Evolutionary conservation across 2,797 vertebrate species (phyloP).

Genomic region (Crenichthys baileyi): DNA sequence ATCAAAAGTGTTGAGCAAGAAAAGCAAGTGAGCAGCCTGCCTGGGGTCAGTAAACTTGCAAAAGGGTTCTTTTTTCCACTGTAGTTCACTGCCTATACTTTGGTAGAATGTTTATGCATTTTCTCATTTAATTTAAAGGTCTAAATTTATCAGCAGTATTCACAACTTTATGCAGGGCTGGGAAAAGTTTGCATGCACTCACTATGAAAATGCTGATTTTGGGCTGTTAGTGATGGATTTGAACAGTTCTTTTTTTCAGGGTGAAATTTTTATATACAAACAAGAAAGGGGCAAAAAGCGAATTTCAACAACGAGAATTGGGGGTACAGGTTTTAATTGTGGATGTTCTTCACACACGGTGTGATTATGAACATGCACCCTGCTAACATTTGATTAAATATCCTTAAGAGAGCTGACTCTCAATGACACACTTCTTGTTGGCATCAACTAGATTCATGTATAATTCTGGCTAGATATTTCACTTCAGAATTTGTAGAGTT

Average conservation of each 20-base stretch:
- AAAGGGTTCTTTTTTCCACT: conserved; percentile 25
- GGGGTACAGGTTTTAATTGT: background rate
- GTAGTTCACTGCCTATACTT: conserved; percentile 23
- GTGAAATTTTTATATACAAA: background rate
- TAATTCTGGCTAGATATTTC: no score
- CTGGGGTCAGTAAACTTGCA: conserved; percentile 59
- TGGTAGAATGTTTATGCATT: background rate
- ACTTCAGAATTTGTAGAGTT: no score
- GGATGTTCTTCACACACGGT: background rate
- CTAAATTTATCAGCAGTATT: background rate
- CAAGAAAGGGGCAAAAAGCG: background rate
- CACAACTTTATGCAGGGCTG: background rate
- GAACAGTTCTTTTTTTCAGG: background rate
- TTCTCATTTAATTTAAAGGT: background rate
- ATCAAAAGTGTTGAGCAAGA: conserved; percentile 47
- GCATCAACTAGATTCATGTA: background rate
- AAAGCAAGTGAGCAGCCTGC: conserved; percentile 47
- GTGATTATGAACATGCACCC: no score
- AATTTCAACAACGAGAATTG: background rate
- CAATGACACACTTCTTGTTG: background rate
- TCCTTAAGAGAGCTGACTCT: no score
- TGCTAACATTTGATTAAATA: no score
- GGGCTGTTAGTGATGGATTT: background rate
- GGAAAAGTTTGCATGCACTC: background rate
- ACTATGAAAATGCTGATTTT: background rate